Base-by-base conservation (phyloP, 2,113 vertebrate species). In the Riparia riparia region DNA sequence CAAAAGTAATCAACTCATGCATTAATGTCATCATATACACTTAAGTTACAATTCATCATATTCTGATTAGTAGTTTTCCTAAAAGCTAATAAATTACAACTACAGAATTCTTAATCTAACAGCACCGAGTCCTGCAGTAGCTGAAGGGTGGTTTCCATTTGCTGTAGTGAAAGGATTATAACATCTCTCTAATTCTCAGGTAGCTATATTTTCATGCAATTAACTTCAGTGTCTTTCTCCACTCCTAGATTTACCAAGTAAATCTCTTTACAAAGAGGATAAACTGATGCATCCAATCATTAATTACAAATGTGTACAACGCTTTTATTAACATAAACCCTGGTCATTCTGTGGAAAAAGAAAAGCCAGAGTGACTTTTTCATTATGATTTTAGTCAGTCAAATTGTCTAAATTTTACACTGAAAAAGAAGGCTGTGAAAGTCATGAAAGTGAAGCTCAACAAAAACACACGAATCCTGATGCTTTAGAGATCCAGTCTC, bases 51-150 rank as follows among this genome's bases (percentile, higher is more conserved):
- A 39, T 74, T 69, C 6, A 44, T 49, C 49, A 32, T 50, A 51
- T 77, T 83, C 50, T 89, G 80, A 92, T 86, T 54, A 90, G 60
- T n/a, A 73, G 10, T 37, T 94, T 95, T 81, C 37, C 14, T 80
- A 86, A 93, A 86, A 65, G 65, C 7, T 82, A 80, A 74, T 70
- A 68, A 92, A 61, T 80, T 72, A 77, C 7, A 82, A 6, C 58
- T 63, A 65, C 19, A 80, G 71, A 90, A 54, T 82, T 50, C n/a
- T 83, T 82, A 42, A 66, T 92, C 32, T 87, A 77, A 66, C 32
- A 88, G 22, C 26, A 81, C 19, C 31, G 32, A 86, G 29, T 20
- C 29, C 14, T 81, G 15, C 3, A 61, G 32, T 45, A 89, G 90
- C 64, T 73, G 42, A 51, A 78, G 56, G 10, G 9, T 74, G 28